Evolutionary conservation across 2,888 invertebrate genomes (phyloP).

Genomic region (Hoplodrina ambigua): DNA sequence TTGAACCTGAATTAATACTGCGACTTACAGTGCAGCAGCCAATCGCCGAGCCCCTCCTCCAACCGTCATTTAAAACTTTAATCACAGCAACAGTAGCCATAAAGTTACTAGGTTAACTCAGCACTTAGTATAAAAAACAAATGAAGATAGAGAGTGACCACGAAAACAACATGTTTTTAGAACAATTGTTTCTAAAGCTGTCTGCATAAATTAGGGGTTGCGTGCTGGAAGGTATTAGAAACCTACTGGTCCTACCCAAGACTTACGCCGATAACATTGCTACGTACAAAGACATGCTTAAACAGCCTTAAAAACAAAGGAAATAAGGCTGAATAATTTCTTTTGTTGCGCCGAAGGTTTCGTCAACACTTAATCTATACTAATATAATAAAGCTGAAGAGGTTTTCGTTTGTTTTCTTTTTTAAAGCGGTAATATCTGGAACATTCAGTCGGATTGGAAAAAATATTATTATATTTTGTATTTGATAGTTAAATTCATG

Average conservation of each 20-base stretch:
- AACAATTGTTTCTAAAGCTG: slow-evolving; percentile 55
- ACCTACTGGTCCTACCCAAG: slow-evolving; percentile 51
- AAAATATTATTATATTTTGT: too few species aligned
- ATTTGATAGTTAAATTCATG: too few species aligned
- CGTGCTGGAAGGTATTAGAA: slow-evolving; percentile 60
- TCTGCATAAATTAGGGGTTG: slow-evolving; percentile 58
- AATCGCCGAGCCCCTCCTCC: too few species aligned
- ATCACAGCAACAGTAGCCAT: slow-evolving; percentile 13
- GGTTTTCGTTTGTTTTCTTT: too few species aligned
- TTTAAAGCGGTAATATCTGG: too few species aligned
- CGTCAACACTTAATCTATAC: neutral
- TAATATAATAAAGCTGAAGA: too few species aligned
- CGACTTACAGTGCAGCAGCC: too few species aligned
- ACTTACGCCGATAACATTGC: slow-evolving; percentile 56
- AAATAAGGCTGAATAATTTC: slow-evolving; percentile 18
- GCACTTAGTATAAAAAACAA: slow-evolving; percentile 32
- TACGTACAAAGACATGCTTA: slow-evolving; percentile 54
- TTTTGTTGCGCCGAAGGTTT: slow-evolving; percentile 11
- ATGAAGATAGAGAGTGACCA: slow-evolving; percentile 50
- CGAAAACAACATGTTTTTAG: slow-evolving; percentile 53
- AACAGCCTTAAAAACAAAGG: slow-evolving; percentile 42
- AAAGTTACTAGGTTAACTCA: slow-evolving; percentile 21
- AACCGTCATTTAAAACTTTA: slow-evolving; percentile 3
- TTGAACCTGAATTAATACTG: too few species aligned
- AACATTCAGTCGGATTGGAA: too few species aligned